Evolutionary conservation across 2,113 vertebrate genomes (phyloP).

Genomic region (Noturus placidus): DNA sequence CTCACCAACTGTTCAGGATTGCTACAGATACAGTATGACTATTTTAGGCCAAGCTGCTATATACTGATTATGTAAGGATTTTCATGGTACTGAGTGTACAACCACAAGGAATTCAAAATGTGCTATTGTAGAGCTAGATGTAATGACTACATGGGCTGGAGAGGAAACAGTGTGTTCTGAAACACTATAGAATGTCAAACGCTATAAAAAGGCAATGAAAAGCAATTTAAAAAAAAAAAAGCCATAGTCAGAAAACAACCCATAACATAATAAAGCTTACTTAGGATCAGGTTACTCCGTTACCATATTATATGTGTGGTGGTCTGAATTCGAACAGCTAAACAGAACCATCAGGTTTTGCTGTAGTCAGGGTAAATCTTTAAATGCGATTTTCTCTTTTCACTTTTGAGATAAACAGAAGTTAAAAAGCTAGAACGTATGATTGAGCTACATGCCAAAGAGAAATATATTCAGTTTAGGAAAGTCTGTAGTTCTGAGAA

Average conservation of each 20-base stretch:
- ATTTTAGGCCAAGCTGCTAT: neutral
- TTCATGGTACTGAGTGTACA: neutral
- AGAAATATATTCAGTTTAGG: too few relatives aligned
- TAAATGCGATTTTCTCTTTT: neutral
- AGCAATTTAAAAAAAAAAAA: neutral
- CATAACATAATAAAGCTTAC: neutral
- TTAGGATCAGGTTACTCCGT: neutral
- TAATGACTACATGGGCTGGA: neutral
- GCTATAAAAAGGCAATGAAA: slow-evolving; percentile 8
- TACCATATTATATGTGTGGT: neutral
- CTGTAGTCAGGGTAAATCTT: neutral
- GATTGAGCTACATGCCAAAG: neutral
- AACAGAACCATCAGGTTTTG: neutral
- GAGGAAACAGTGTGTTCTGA: neutral
- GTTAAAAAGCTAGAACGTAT: neutral
- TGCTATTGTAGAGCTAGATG: neutral
- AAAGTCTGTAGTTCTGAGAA: too few relatives aligned
- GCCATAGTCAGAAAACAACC: neutral
- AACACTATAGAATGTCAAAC: neutral
- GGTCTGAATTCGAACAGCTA: neutral
- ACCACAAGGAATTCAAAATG: neutral
- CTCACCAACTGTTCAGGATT: neutral
- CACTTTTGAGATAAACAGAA: neutral
- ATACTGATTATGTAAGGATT: neutral
- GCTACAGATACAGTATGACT: neutral